Evolutionary conservation across 2,888 invertebrate genomes (phyloP).

Genomic region (Clistopyga incitator): DNA sequence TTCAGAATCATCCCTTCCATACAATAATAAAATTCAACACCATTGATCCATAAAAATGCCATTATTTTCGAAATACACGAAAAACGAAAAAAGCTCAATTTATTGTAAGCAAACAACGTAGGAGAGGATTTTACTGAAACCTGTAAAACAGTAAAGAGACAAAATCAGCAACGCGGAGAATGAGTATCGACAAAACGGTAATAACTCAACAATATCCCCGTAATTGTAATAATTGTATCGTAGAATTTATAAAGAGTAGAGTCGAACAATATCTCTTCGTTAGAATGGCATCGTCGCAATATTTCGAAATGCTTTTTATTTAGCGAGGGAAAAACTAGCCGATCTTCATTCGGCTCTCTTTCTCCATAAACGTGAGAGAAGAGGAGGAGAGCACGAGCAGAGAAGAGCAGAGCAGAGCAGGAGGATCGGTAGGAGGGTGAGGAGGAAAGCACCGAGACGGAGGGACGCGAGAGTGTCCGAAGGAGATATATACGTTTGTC

Average conservation of each 20-base stretch:
- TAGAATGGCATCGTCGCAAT: constrained; percentile 44
- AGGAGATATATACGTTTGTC: constrained; percentile 59
- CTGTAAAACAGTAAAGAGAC: too few species aligned
- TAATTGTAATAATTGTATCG: too few species aligned
- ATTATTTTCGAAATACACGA: too few species aligned
- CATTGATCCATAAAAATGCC: too few species aligned
- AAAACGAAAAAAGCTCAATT: too few species aligned
- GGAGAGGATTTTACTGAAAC: too few species aligned
- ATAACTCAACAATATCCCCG: too few species aligned
- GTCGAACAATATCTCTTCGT: constrained; percentile 13
- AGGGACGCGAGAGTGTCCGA: constrained; percentile 41
- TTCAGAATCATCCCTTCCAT: too few species aligned
- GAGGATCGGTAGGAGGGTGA: constrained; percentile 42
- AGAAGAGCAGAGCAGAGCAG: constrained; percentile 62
- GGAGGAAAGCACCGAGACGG: constrained; percentile 63
- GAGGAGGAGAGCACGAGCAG: neutral
- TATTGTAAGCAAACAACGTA: too few species aligned
- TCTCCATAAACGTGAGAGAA: neutral
- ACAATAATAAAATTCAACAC: too few species aligned
- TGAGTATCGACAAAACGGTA: too few species aligned
- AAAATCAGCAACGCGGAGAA: too few species aligned
- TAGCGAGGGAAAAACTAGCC: neutral
- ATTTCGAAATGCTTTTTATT: neutral
- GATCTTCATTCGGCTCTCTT: neutral
- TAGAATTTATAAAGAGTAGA: neutral